Evolutionary conservation across 1,140 invertebrate species (phyloP).

Genomic region (Bicyclus anynana): DNA sequence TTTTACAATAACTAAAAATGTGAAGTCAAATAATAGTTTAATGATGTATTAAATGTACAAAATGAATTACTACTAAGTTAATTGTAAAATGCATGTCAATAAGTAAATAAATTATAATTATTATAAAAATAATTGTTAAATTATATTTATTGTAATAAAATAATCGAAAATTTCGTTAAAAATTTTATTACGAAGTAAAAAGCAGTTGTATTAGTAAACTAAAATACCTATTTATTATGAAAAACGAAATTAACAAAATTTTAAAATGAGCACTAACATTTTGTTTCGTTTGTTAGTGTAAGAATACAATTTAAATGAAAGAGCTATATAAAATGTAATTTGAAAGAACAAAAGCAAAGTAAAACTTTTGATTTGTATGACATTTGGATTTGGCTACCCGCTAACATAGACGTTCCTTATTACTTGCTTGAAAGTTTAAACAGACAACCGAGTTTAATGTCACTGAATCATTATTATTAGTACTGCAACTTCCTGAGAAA

Average conservation of each 20-base stretch:
- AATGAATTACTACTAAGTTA: not conserved
- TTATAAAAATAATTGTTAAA: not conserved
- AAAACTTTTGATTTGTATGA: no score
- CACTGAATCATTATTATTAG: no score
- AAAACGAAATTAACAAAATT: not conserved
- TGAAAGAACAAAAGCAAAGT: no score
- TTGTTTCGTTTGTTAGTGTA: not conserved
- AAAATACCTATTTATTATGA: conserved; percentile 1
- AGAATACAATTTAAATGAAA: not conserved
- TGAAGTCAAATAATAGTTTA: not conserved
- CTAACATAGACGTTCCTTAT: no score
- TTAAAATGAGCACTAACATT: not conserved
- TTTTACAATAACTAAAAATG: not conserved
- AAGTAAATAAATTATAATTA: not conserved
- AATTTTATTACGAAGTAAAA: not conserved
- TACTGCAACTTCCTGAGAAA: no score
- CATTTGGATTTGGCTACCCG: no score
- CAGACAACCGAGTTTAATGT: no score
- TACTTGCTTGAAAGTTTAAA: no score
- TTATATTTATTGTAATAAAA: conserved; percentile 1
- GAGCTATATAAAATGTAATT: not conserved
- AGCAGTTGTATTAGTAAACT: not conserved
- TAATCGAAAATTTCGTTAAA: not conserved
- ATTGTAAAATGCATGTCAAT: not conserved
- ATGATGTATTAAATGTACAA: conserved; percentile 2